These are phyloP conservation scores for Ichneumoninae sp. DNA, from an alignment of 2,888 invertebrate species.

Conservation along the genomic window DNA sequence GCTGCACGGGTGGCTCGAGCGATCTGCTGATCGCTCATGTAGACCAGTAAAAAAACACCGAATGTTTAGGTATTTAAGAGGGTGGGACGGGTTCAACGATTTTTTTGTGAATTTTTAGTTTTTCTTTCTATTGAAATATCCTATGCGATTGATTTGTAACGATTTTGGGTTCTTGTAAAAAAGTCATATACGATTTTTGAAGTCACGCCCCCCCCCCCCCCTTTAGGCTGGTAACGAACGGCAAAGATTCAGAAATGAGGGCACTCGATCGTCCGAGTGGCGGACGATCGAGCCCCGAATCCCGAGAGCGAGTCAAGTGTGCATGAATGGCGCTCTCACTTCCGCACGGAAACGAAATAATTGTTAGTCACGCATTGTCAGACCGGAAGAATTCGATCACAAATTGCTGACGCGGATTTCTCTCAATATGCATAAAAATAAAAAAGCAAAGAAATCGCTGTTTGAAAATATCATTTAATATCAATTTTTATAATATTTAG, in stretches of 20 bases:
- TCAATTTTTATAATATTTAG: too few relatives aligned
- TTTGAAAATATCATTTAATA: too few relatives aligned
- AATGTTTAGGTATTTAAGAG: background rate
- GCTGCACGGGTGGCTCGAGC: slow-evolving; percentile 13
- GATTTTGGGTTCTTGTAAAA: too few relatives aligned
- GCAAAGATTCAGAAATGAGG: background rate
- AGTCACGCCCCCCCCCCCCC: too few relatives aligned
- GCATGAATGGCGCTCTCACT: background rate
- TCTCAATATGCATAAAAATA: slow-evolving; percentile 26
- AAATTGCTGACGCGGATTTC: slow-evolving; percentile 37
- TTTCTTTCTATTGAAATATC: background rate
- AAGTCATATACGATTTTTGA: background rate
- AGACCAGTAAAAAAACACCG: background rate
- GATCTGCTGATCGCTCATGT: slow-evolving; percentile 3
- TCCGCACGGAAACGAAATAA: slow-evolving; percentile 70
- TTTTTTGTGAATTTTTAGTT: too few relatives aligned
- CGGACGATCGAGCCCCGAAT: background rate
- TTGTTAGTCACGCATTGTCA: slow-evolving; percentile 70
- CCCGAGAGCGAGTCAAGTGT: background rate
- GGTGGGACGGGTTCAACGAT: background rate
- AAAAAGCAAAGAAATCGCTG: background rate
- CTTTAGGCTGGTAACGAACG: background rate
- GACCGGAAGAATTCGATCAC: slow-evolving; percentile 70
- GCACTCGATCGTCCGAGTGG: background rate
- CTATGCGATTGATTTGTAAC: background rate